Conservation (phyloP, 2,113 vertebrate species). For the Prochilodus magdalenae region DNA sequence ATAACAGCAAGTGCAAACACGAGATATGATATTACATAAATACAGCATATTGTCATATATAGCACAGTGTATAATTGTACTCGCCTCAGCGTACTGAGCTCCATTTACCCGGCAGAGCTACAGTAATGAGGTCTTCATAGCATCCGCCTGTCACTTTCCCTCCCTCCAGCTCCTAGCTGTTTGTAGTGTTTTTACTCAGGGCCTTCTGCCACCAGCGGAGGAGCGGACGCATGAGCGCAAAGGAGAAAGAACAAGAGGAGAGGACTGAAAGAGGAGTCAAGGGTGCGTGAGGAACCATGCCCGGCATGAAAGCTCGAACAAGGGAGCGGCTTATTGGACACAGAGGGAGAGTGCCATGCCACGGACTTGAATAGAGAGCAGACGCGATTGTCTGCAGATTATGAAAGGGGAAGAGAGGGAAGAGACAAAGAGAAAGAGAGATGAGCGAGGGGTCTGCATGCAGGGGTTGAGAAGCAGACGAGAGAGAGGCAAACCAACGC, state of each 20-base stretch:
- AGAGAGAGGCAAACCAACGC: slow-evolving; percentile 59
- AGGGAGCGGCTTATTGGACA: slow-evolving; percentile 2
- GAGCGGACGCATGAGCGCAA: not conserved
- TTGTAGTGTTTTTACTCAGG: not conserved
- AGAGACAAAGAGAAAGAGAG: not conserved
- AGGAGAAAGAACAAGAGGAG: not conserved
- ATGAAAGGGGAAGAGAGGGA: not conserved
- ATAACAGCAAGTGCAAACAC: too few species aligned
- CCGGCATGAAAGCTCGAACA: not conserved
- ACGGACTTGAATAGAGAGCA: not conserved
- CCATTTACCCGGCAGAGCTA: too few species aligned
- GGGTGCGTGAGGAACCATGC: not conserved
- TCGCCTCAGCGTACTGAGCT: too few species aligned
- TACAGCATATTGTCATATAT: too few species aligned
- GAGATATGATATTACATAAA: too few species aligned
- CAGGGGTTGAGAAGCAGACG: slow-evolving; percentile 11
- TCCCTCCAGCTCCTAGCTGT: not conserved
- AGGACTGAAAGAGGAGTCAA: not conserved
- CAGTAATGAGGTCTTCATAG: too few species aligned
- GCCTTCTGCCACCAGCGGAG: not conserved
- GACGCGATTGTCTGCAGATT: not conserved
- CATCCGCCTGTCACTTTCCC: too few species aligned
- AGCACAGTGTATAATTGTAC: too few species aligned
- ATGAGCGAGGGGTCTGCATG: slow-evolving; percentile 8
- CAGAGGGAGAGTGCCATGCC: not conserved